Conservation (phyloP, 2,797 vertebrate species). For the Lerista edwardsae region DNA sequence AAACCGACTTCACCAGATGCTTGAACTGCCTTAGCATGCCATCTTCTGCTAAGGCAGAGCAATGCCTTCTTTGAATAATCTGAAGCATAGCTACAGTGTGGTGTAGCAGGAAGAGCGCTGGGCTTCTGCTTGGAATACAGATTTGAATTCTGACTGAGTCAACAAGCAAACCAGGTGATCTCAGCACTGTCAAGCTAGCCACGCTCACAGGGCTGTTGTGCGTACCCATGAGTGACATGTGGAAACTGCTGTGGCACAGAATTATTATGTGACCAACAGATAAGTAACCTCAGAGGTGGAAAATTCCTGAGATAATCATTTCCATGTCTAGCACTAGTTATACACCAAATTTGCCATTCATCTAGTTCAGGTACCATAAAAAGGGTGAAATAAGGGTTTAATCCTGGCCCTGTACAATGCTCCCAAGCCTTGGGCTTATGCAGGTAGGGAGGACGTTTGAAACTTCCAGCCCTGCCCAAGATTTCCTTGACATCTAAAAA, state of each 20-base stretch:
- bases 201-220: neutral
- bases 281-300: neutral
- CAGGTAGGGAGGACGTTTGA: no score
- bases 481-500: no score
- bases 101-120: neutral
- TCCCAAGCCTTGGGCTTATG: no score
- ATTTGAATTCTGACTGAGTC: neutral
- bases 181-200: no score
- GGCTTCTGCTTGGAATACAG: neutral
- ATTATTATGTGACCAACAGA: neutral
- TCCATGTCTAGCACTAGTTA: no score
- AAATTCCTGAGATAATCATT: neutral
- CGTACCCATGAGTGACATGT: neutral
- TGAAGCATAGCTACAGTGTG: neutral
- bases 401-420: no score
- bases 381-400: no score
- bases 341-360: no score
- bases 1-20: neutral
- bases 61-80: neutral
- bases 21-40: no score
- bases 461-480: no score
- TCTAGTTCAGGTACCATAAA: no score
- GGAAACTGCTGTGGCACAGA: neutral
- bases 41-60: neutral
- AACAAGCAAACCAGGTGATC: neutral